Evolutionary conservation across 2,113 vertebrate genomes (phyloP).

Genomic region (Amblyopsis rosae): DNA sequence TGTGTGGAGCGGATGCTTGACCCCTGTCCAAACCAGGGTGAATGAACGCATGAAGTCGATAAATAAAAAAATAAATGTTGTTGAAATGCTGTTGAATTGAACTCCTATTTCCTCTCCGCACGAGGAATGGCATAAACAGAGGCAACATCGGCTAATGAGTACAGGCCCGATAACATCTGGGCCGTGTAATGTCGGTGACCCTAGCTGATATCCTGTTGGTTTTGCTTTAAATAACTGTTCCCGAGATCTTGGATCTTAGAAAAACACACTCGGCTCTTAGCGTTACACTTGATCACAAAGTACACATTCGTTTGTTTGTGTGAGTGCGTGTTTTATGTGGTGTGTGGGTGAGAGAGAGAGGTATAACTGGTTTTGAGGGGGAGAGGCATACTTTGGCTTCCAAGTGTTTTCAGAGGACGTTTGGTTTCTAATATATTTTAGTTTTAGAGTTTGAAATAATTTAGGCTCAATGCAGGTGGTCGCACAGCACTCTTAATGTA

Average conservation of each 20-base stretch:
- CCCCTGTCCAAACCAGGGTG: conserved; percentile 24
- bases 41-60: conserved; percentile 10
- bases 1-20: not conserved
- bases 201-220: conserved; percentile 23
- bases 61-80: not conserved
- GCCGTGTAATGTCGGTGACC: conserved; percentile 27
- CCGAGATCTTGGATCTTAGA: conserved; percentile 31
- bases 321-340: conserved; percentile 9
- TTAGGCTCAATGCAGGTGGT: too few relatives aligned
- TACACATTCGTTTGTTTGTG: conserved; percentile 6
- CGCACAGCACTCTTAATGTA: too few relatives aligned
- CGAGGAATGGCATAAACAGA: conserved; percentile 5
- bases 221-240: conserved; percentile 37
- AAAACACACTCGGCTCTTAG: conserved; percentile 33
- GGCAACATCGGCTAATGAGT: conserved; percentile 8
- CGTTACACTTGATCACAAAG: conserved; percentile 36
- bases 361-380: too few relatives aligned
- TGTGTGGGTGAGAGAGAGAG: too few relatives aligned
- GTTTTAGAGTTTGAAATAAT: too few relatives aligned
- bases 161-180: conserved; percentile 39
- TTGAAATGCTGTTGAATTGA: conserved; percentile 27
- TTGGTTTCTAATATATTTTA: too few relatives aligned
- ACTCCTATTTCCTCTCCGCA: too few relatives aligned
- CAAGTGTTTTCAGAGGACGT: too few relatives aligned
- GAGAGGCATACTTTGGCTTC: too few relatives aligned